These are phyloP conservation scores for Mus musculus DNA, from an alignment of 2,113 vertebrate species.

Conservation along the genomic window DNA sequence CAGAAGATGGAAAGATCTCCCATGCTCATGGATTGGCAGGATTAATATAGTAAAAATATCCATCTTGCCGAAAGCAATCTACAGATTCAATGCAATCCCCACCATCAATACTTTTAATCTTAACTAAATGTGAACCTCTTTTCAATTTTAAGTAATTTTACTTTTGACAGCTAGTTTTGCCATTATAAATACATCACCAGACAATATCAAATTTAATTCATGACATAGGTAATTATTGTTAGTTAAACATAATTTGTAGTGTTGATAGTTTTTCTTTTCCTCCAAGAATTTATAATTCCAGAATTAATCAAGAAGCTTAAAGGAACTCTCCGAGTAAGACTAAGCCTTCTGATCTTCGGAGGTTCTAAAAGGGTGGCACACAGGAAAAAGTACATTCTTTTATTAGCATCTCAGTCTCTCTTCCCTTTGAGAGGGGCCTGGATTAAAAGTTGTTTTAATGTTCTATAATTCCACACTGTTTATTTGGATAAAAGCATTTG, in stretches of 20 bases:
- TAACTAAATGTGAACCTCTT: not conserved
- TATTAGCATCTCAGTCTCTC: not conserved
- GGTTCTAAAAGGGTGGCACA: not conserved
- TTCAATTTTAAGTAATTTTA: constrained; percentile 12
- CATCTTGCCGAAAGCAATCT: too few relatives aligned
- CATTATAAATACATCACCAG: not conserved
- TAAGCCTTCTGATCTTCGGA: not conserved
- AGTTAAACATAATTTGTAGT: not conserved
- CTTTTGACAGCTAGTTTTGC: not conserved
- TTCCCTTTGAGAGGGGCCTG: not conserved
- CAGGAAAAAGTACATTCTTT: not conserved
- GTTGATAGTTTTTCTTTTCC: constrained; percentile 13
- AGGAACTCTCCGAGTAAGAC: not conserved
- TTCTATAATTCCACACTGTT: not conserved
- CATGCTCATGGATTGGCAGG: too few relatives aligned
- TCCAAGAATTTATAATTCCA: not conserved
- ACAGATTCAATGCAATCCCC: too few relatives aligned
- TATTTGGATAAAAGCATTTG: not conserved
- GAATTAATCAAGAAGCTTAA: not conserved
- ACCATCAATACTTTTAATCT: not conserved
- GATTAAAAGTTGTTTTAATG: not conserved
- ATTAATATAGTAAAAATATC: too few relatives aligned
- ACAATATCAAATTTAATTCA: not conserved
- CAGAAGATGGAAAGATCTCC: too few relatives aligned
- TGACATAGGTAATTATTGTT: not conserved